These are phyloP conservation scores for Trissoscelio sp. DNA, from an alignment of 2,888 invertebrate genomes.

Conservation along the genomic window DNA sequence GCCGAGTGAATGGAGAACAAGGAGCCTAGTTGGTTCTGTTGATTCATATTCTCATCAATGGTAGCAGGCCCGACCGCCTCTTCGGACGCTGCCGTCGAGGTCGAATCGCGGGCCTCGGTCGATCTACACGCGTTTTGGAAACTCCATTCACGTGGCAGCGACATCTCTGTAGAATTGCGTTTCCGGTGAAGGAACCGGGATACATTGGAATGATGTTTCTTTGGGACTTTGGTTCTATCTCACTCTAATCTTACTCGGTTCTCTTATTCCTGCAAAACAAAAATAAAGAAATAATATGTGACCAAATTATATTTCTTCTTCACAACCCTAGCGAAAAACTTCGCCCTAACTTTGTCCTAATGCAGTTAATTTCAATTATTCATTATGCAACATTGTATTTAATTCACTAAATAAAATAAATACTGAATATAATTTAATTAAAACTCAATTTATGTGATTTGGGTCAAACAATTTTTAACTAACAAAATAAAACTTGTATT, in stretches of 20 bases:
- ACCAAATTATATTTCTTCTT: too few species aligned
- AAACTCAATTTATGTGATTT: too few species aligned
- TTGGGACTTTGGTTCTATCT: conserved; percentile 69
- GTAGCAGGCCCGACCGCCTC: conserved; percentile 78
- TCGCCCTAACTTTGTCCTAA: too few species aligned
- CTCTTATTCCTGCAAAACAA: conserved; percentile 4
- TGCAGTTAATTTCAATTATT: too few species aligned
- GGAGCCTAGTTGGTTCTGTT: conserved; percentile 86
- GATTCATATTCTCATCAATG: conserved; percentile 81
- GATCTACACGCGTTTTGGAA: conserved; percentile 85
- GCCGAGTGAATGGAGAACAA: conserved; percentile 89
- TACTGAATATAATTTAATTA: too few species aligned
- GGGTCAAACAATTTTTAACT: too few species aligned
- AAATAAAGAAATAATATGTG: background rate
- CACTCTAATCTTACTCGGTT: conserved; percentile 39
- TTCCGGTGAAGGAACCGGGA: conserved; percentile 80
- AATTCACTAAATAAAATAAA: too few species aligned
- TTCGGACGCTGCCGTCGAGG: conserved; percentile 77
- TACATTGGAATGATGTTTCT: conserved; percentile 81
- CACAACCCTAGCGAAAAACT: too few species aligned
- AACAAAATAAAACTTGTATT: too few species aligned
- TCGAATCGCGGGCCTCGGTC: conserved; percentile 73
- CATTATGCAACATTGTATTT: too few species aligned
- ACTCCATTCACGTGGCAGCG: conserved; percentile 86
- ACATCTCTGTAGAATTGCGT: conserved; percentile 83